Base-by-base conservation (phyloP, 2,113 vertebrate species). In the Blennius ocellaris region DNA sequence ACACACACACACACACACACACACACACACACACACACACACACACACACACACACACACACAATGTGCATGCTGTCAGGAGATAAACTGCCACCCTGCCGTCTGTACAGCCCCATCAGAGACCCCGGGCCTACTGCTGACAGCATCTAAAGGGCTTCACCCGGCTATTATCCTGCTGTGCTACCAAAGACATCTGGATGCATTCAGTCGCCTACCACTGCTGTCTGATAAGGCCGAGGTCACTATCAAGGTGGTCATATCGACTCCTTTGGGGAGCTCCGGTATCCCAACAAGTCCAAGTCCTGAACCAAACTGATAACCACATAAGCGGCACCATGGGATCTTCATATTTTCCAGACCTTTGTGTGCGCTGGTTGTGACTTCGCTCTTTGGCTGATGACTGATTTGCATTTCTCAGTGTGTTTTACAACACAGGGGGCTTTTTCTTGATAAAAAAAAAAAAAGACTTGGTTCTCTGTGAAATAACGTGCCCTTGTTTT, bases 91-190 rank as follows among this genome's bases (percentile, higher is more conserved):
- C 77, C 81, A 83, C 74, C 82, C 89, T 76, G 77, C 84, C 70
- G 89, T 72, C 69, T 54, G 76, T 73, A 54, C 58, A 51, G 79
- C 78, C 69, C 78, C 67, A 83, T 85, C 85, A 83, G 70, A 85
- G 83, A 77, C 62, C 64, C 55, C 1, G 0, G 76, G 76, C 70
- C 79, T 69, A 66, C 83, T 79, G 84, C 86, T 83, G 87, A 85
- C 87, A 86, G 54, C 85, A 88, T 93, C 86, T 78, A 85, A 92
- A 90, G 86, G 80, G 70, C 75, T 71, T 81, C 86, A 80, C 81
- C 70, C 40, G 40, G 43, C 80, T 76, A 21, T 86, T 78, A 51
- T 76, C 83, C 88, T 5, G 52, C 71, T 85, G 88, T n/a, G 83
- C 59, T 62, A 79, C 83, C 83, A 70, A 80, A 85, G 54, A 73